phyloP scores from a whole-genome alignment of 2,888 invertebrate species.

The Tenthredo scrophulariae region DNA sequence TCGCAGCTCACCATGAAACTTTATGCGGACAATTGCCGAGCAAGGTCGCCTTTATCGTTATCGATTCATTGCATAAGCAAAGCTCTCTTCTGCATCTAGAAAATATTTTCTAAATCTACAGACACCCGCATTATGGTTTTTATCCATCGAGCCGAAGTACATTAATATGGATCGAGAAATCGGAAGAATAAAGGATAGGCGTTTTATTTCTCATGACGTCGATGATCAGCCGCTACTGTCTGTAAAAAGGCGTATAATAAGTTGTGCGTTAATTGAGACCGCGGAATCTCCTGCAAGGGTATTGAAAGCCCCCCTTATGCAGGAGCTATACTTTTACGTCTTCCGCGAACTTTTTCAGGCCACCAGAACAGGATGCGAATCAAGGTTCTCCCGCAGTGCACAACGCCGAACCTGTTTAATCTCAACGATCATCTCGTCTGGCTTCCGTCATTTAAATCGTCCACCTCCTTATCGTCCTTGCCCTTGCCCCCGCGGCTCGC shows the following conservation, averaged over 20 bases:
- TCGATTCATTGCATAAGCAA: neutral
- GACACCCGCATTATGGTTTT: neutral
- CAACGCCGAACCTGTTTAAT: constrained; percentile 39
- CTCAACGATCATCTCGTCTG: constrained; percentile 39
- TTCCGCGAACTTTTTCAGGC: neutral
- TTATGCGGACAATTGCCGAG: neutral
- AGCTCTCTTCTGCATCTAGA: neutral
- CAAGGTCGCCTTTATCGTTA: neutral
- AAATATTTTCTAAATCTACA: neutral
- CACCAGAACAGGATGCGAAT: constrained; percentile 39
- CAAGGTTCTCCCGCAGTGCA: neutral
- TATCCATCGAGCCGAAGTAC: neutral
- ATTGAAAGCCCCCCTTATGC: neutral
- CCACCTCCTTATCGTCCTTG: constrained; percentile 36
- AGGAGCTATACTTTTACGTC: neutral
- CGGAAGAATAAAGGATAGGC: neutral
- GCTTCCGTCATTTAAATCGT: constrained; percentile 28
- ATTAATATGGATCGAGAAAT: neutral
- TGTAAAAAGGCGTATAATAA: neutral
- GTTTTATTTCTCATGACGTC: neutral
- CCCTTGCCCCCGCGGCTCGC: constrained; percentile 8
- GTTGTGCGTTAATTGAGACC: neutral
- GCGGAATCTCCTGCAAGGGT: neutral
- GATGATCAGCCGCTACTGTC: neutral
- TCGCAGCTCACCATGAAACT: neutral